Percentiles rank a stretch among this genome's conserved stretches.
phyloP scores from a whole-genome alignment of 2,888 invertebrate species.

The Augiades crinisus region DNA sequence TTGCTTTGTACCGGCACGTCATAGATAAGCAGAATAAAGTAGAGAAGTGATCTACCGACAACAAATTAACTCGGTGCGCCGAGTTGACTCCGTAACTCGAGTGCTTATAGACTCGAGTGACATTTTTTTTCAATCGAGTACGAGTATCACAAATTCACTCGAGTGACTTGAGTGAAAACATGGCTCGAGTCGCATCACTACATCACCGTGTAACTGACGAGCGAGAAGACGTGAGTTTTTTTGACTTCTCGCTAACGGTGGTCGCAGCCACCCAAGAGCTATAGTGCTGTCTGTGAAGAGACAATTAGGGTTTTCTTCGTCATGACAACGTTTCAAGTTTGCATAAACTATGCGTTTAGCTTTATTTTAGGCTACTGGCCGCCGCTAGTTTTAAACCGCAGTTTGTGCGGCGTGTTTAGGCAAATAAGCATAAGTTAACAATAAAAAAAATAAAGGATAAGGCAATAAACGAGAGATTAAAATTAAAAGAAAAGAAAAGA shows the following conservation, averaged over 20 bases:
- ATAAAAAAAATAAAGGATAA: no score
- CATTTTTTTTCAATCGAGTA: not conserved
- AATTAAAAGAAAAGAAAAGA: no score
- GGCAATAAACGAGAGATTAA: no score
- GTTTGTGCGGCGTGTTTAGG: no score
- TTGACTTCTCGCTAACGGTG: slow-evolving; percentile 6
- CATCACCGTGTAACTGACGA: slow-evolving; percentile 12
- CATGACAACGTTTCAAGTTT: no score
- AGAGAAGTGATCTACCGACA: not conserved
- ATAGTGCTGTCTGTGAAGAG: not conserved
- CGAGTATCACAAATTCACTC: not conserved
- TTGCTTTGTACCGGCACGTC: no score
- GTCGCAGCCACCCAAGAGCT: not conserved
- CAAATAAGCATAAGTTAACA: no score
- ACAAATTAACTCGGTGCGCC: not conserved
- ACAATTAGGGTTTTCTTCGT: no score
- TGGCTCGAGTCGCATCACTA: not conserved
- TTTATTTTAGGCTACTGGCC: no score
- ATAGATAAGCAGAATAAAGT: no score
- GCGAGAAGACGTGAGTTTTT: slow-evolving; percentile 1
- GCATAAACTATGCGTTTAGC: no score
- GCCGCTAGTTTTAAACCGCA: no score
- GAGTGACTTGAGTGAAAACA: not conserved
- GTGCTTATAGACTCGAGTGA: not conserved
- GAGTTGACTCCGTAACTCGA: not conserved